Base-by-base conservation (phyloP, 2,113 vertebrate species). In the Salvelinus namaycush region DNA sequence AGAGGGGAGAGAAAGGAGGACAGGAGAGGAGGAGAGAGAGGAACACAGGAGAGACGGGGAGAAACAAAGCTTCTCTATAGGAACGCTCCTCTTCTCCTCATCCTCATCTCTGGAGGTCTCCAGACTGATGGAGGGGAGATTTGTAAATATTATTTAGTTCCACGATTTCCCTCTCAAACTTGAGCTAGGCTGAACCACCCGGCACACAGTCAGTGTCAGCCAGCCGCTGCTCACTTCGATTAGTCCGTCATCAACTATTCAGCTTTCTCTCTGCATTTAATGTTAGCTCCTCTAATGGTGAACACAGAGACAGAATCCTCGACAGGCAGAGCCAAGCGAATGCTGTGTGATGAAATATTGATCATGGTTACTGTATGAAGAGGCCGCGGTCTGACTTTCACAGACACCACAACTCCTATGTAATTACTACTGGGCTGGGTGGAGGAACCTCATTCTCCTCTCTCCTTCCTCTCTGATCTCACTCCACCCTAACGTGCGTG, bases 291-390 rank as follows among this genome's bases (percentile, higher is more conserved):
- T 94, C 94, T 96, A 95, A 93, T 93, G 88, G 93, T 89, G 84
- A 90, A 93, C 83, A 93, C 93, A 84, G 90, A 93, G 89, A 89
- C 94, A 94, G 95, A 96, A 96, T 94, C 93, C 95, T 97, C 95
- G 90, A 93, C 95, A 96, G 96, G 95, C 95, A 90, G 51, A 54
- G 93, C 95, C 94, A 94, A 94, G 95, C 94, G 94, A 95, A 95
- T 95, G 95, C 95, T 94, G 93, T 97, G 93, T 96, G 96, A 98
- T 99, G 93, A 99, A 99, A 98, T 97, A 99, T 99, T 97, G 95
- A 98, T 96, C 90, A 83, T 90, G 91, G 95, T 96, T 96, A 95
- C 94, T 93, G 95, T 94, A 96, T 80, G 94, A 94, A 95, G 14
- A 54, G 51, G 95, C 95, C 82, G 92, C 93, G 92, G 20, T 90